Conservation (phyloP, 2,888 invertebrate species). For the Criorhina ranunculi region DNA sequence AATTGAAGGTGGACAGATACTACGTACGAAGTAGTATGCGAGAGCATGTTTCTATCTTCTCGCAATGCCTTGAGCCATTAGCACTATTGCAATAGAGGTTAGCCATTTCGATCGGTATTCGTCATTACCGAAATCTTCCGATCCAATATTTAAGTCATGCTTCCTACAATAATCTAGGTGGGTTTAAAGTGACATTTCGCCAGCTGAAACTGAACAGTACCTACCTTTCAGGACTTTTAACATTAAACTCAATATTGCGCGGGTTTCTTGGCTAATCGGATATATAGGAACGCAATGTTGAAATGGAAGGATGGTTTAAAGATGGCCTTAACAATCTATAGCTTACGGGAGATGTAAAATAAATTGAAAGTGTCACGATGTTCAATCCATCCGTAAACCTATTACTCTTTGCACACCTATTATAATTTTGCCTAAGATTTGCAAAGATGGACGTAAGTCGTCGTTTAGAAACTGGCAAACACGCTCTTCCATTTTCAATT, state of each 20-base stretch:
- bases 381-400: too few relatives aligned
- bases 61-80: slow-evolving; percentile 17
- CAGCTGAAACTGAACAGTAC: neutral
- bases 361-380: too few relatives aligned
- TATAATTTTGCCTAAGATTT: too few relatives aligned
- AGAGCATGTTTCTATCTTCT: slow-evolving; percentile 12
- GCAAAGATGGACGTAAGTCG: neutral
- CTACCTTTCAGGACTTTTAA: neutral
- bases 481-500: too few relatives aligned
- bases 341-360: too few relatives aligned
- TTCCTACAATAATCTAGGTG: slow-evolving; percentile 1
- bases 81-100: neutral
- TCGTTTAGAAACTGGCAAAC: too few relatives aligned
- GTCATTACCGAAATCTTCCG: slow-evolving; percentile 9
- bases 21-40: neutral
- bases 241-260: slow-evolving; percentile 19
- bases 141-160: neutral
- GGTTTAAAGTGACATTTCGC: neutral
- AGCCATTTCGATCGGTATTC: neutral
- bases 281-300: slow-evolving; percentile 1
- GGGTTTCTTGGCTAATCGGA: neutral
- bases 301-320: too few relatives aligned
- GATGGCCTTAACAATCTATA: too few relatives aligned
- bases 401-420: too few relatives aligned
- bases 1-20: neutral